A percentile compares a stretch with the other conserved stretches of the same genome.
These are phyloP conservation scores for Ahaetulla prasina DNA, from an alignment of 2,113 vertebrate species.

Conservation along the genomic window DNA sequence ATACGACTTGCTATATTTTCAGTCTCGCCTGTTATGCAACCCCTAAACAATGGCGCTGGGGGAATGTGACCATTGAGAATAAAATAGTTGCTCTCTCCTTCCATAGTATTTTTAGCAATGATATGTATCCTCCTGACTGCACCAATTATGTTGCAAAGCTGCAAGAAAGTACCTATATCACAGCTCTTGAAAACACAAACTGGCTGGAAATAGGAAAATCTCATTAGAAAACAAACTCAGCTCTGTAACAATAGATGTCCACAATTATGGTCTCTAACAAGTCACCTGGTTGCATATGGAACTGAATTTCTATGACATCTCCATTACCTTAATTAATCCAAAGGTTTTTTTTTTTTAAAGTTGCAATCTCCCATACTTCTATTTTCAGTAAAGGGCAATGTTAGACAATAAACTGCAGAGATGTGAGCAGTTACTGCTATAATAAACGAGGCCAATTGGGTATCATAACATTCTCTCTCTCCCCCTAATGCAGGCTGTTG, in stretches of 20 bases:
- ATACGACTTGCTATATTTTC: neutral
- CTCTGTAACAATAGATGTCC: neutral
- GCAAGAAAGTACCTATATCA: neutral
- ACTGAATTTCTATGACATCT: neutral
- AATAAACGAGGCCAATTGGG: constrained; percentile 33
- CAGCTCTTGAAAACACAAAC: neutral
- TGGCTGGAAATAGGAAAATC: neutral
- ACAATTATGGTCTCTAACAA: neutral
- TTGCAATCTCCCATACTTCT: constrained; percentile 16
- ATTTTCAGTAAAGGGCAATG: neutral
- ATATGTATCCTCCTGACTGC: neutral
- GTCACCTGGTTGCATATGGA: neutral
- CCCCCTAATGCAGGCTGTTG: constrained; percentile 6
- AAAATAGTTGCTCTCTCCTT: neutral
- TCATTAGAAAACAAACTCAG: neutral
- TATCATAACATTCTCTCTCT: neutral
- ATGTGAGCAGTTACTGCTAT: constrained; percentile 6
- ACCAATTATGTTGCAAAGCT: neutral
- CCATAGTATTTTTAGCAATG: neutral
- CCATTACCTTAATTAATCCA: neutral
- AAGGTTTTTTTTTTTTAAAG: neutral
- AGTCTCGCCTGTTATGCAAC: neutral
- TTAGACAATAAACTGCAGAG: constrained; percentile 4
- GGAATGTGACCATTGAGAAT: neutral
- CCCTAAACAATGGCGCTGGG: neutral